Evolutionary conservation across 2,113 vertebrate genomes (phyloP).

Genomic region (Lipophrys pholis): DNA sequence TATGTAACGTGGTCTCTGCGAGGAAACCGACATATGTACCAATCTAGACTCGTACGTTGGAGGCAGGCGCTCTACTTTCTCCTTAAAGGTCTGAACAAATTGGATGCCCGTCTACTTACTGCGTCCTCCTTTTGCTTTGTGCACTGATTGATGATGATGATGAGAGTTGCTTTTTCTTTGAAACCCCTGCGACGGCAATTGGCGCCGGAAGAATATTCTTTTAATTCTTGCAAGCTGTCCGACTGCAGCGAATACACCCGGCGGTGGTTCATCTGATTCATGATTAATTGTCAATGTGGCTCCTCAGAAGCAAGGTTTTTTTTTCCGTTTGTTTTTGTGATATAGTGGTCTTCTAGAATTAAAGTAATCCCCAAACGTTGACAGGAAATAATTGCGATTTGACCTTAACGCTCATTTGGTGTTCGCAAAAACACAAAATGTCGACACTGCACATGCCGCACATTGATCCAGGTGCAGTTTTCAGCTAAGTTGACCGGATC

Average conservation of each 20-base stretch:
- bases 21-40: neutral
- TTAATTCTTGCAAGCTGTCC: conserved; percentile 58
- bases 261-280: conserved; percentile 60
- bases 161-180: conserved; percentile 35
- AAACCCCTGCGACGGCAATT: conserved; percentile 36
- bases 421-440: conserved; percentile 41
- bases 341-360: conserved; percentile 51
- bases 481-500: conserved; percentile 43
- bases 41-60: neutral
- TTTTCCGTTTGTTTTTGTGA: neutral
- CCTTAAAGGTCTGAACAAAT: conserved; percentile 3
- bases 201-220: conserved; percentile 49
- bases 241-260: conserved; percentile 46
- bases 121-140: neutral
- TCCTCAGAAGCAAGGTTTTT: conserved; percentile 57
- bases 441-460: conserved; percentile 33
- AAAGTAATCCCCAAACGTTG: conserved; percentile 60
- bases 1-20: no score
- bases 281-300: conserved; percentile 67
- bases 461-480: conserved; percentile 64
- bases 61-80: neutral
- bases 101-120: conserved; percentile 6
- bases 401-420: conserved; percentile 53
- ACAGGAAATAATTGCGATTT: conserved; percentile 67
- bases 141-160: conserved; percentile 32